These are phyloP conservation scores for Cryptotis parvus DNA, from an alignment of 2,113 vertebrate genomes.

Conservation along the genomic window DNA sequence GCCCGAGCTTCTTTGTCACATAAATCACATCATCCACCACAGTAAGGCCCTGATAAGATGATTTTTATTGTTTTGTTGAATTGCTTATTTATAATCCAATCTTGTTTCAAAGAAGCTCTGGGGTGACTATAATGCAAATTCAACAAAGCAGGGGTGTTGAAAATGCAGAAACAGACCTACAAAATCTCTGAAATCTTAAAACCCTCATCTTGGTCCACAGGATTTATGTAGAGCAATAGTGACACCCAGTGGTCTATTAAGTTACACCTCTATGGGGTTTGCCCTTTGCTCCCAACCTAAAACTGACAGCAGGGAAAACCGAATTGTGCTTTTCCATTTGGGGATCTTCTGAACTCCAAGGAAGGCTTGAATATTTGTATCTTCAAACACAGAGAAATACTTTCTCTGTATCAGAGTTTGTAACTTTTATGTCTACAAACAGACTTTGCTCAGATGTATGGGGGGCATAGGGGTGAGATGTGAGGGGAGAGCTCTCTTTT, in stretches of 20 bases:
- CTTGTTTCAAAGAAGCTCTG: conserved; percentile 33
- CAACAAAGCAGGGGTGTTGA: conserved; percentile 57
- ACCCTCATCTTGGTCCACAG: fast-evolving
- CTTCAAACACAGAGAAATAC: not conserved
- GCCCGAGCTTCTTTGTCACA: not conserved
- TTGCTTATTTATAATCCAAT: conserved; percentile 53
- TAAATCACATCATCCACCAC: conserved; percentile 5
- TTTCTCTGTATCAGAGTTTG: not conserved
- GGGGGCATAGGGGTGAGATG: too few relatives aligned
- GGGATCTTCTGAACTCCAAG: not conserved
- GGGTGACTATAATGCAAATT: conserved; percentile 46
- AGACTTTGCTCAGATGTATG: not conserved
- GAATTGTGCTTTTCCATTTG: conserved; percentile 4
- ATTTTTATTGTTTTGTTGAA: conserved; percentile 59
- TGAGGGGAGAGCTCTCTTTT: not conserved
- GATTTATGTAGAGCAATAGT: conserved; percentile 76
- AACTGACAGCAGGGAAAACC: not conserved
- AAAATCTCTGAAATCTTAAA: not conserved
- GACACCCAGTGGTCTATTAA: conserved; percentile 83
- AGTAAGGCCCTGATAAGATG: not conserved
- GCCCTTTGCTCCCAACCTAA: not conserved
- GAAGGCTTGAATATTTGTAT: not conserved
- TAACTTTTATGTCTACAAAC: not conserved
- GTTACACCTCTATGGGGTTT: fast-evolving
- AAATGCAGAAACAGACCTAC: conserved; percentile 36